Evolutionary conservation across 2,113 vertebrate species (phyloP).

Genomic region (Patagioenas fasciata): DNA sequence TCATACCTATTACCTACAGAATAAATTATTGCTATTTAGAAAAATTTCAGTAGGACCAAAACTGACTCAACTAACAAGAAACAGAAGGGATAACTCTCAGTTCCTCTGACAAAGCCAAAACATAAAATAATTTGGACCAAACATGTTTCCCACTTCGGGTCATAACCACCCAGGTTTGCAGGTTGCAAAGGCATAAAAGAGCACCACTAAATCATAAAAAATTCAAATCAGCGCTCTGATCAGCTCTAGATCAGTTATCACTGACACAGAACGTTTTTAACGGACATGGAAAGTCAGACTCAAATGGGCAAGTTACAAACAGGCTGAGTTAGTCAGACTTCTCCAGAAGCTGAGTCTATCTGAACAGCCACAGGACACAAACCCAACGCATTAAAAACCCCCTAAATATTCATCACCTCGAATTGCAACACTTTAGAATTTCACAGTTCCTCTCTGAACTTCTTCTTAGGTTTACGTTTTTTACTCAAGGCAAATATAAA

Average conservation of each 20-base stretch:
- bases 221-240: not conserved
- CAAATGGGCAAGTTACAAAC: not conserved
- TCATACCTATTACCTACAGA: not conserved
- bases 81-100: not conserved
- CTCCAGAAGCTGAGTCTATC: not conserved
- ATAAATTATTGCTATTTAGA: not conserved
- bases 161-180: not conserved
- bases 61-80: not conserved
- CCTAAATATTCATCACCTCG: not conserved
- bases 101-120: not conserved
- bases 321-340: not conserved
- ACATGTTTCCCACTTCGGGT: not conserved
- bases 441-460: not conserved
- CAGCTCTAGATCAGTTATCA: not conserved
- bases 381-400: accelerated
- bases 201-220: not conserved
- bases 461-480: not conserved
- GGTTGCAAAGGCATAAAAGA: not conserved
- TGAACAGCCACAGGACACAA: not conserved
- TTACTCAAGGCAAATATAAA: not conserved
- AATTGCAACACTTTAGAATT: not conserved
- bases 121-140: not conserved
- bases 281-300: not conserved
- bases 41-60: not conserved
- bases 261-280: not conserved